Percentiles rank a stretch among this genome's conserved stretches.
Evolutionary conservation across 2,113 vertebrate species (phyloP).

Genomic region (Plectropomus leopardus): DNA sequence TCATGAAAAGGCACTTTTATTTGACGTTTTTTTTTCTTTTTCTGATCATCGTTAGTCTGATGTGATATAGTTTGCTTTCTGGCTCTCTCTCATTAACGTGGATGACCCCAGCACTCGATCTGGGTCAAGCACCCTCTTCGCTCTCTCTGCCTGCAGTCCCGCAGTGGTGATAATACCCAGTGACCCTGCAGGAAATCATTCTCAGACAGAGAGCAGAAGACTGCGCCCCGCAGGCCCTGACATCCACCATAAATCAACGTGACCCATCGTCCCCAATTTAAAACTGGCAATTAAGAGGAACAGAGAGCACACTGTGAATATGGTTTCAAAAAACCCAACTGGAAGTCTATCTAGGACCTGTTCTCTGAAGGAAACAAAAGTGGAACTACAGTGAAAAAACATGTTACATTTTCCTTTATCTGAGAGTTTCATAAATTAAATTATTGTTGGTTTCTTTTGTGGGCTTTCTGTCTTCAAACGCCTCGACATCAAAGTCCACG

Average conservation of each 20-base stretch:
- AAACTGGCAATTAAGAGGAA: conserved; percentile 56
- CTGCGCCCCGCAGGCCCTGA: conserved; percentile 25
- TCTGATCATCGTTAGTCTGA: not conserved
- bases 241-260: conserved; percentile 57
- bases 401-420: not conserved
- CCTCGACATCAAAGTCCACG: not conserved
- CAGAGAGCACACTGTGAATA: conserved; percentile 24
- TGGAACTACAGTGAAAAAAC: not conserved
- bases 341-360: not conserved
- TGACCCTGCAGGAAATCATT: conserved; percentile 27
- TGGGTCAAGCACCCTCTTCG: conserved; percentile 38
- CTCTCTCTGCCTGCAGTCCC: conserved; percentile 15
- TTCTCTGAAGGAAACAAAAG: not conserved
- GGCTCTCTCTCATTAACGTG: conserved; percentile 43
- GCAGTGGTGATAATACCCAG: conserved; percentile 31
- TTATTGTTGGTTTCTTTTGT: not conserved
- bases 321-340: conserved; percentile 6
- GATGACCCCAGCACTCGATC: conserved; percentile 27
- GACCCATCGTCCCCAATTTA: conserved; percentile 30
- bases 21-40: not conserved
- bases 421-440: not conserved
- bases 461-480: not conserved
- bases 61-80: conserved; percentile 17
- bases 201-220: conserved; percentile 32
- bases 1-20: not conserved